Conservation (phyloP, 2,888 invertebrate genomes). For the Sesia bembeciformis region DNA sequence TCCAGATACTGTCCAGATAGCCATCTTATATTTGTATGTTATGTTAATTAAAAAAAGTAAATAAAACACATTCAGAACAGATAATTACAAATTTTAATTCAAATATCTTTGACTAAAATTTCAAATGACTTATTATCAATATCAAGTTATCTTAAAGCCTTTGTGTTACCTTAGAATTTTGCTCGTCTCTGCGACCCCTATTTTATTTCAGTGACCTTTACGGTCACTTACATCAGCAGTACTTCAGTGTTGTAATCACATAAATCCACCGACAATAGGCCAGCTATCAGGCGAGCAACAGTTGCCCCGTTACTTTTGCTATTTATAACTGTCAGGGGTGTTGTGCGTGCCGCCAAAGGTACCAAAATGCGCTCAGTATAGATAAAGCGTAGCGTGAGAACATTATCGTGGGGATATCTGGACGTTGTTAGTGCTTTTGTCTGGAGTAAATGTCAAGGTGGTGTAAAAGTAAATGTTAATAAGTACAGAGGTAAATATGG, state of each 20-base stretch:
- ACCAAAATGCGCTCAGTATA: neutral
- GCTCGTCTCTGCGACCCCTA: no score
- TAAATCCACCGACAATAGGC: neutral
- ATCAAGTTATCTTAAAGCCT: no score
- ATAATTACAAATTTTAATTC: no score
- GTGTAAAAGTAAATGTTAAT: neutral
- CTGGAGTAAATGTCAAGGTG: conserved; percentile 9
- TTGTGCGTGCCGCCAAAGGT: neutral
- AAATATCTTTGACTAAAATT: no score
- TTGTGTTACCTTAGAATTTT: no score
- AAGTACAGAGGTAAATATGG: no score
- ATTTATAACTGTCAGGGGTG: conserved; percentile 1
- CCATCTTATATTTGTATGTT: no score
- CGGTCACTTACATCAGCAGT: conserved; percentile 32
- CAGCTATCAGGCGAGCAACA: neutral
- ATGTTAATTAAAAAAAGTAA: no score
- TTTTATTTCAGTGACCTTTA: no score
- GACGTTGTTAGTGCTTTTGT: conserved; percentile 5
- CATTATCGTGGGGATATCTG: conserved; percentile 3
- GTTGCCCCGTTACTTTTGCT: neutral
- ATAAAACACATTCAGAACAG: no score
- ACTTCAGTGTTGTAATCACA: conserved; percentile 11
- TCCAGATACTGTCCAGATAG: no score
- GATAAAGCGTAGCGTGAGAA: conserved; percentile 1
- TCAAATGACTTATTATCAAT: no score